Conservation (phyloP, 2,888 invertebrate genomes). For the Drosophila meridiana region DNA sequence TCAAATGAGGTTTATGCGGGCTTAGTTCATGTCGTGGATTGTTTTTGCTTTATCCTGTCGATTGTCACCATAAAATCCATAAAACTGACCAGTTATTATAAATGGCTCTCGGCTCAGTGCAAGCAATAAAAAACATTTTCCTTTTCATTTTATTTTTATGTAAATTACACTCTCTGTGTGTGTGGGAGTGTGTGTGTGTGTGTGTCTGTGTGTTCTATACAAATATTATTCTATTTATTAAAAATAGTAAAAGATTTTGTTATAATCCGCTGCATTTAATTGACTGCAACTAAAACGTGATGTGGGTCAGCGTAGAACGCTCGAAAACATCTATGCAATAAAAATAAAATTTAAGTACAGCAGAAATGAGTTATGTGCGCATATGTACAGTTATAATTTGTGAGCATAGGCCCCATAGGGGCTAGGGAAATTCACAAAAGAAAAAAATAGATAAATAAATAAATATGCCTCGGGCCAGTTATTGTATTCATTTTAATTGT, state of each 20-base stretch:
- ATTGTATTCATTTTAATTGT: slow-evolving; percentile 69
- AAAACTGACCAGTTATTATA: slow-evolving; percentile 68
- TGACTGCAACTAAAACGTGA: slow-evolving; percentile 68
- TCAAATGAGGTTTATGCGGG: slow-evolving; percentile 52
- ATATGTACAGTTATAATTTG: slow-evolving; percentile 42
- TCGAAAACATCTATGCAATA: slow-evolving; percentile 1
- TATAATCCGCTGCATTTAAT: slow-evolving; percentile 74
- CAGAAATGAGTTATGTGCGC: slow-evolving; percentile 21
- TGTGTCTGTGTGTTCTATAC: slow-evolving; percentile 37
- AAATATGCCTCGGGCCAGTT: slow-evolving; percentile 8
- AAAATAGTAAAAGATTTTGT: slow-evolving; percentile 65
- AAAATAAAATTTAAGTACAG: slow-evolving; percentile 7
- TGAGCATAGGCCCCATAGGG: slow-evolving; percentile 21
- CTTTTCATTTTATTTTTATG: slow-evolving; percentile 27
- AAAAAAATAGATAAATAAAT: not conserved
- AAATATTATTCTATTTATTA: slow-evolving; percentile 74
- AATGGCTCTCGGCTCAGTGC: slow-evolving; percentile 52
- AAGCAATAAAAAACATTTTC: slow-evolving; percentile 38
- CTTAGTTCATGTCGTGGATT: slow-evolving; percentile 72
- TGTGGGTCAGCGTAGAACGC: slow-evolving; percentile 47
- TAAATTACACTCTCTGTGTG: slow-evolving; percentile 18
- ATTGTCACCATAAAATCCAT: slow-evolving; percentile 72
- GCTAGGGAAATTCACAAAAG: slow-evolving; percentile 43
- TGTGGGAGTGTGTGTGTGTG: slow-evolving; percentile 17
- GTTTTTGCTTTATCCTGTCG: slow-evolving; percentile 72